Conservation (phyloP, 1,140 invertebrate genomes). For the Hetaerina americana region DNA sequence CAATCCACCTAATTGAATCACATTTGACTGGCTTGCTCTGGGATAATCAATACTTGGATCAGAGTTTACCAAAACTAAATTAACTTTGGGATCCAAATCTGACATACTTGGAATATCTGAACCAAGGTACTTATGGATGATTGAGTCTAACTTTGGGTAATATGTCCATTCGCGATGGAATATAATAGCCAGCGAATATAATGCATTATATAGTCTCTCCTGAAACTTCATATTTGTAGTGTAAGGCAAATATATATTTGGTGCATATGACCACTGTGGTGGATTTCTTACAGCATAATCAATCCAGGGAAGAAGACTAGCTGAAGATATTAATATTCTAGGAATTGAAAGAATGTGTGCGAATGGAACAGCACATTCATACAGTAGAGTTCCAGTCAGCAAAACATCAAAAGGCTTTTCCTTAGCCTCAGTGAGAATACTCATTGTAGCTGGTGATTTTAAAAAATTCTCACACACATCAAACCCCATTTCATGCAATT, state of each 20-base stretch:
- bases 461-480: not conserved
- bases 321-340: not conserved
- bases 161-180: not conserved
- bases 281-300: conserved; percentile 9
- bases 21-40: conserved; percentile 8
- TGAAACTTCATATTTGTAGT: conserved; percentile 12
- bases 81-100: conserved; percentile 21
- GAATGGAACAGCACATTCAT: not conserved
- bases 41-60: conserved; percentile 19
- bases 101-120: conserved; percentile 18
- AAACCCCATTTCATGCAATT: not conserved
- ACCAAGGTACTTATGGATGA: not conserved
- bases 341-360: not conserved
- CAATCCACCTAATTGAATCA: not conserved
- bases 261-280: not conserved
- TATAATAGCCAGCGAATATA: not conserved
- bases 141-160: not conserved
- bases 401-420: not conserved
- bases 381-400: not conserved
- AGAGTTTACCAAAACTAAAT: conserved; percentile 21
- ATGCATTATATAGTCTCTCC: conserved; percentile 15
- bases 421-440: not conserved
- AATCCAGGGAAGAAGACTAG: not conserved
- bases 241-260: not conserved
- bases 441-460: not conserved